These are phyloP conservation scores for Eriosoma lanigerum DNA, from an alignment of 1,140 invertebrate species.

Conservation along the genomic window DNA sequence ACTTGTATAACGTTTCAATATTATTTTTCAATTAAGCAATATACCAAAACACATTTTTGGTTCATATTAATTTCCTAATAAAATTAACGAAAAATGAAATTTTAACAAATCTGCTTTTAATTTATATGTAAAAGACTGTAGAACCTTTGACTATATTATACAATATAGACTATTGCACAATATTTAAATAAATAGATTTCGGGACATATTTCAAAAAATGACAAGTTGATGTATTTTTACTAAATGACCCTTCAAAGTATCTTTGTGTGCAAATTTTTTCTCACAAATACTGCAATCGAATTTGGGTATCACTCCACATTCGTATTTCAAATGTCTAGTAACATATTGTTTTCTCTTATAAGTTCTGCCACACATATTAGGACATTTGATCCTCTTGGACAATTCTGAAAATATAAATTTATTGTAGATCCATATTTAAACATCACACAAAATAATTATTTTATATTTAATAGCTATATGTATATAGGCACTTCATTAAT, in stretches of 20 bases:
- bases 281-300: constrained; percentile 61
- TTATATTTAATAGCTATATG: no score
- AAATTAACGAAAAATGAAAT: no score
- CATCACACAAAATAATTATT: not conserved
- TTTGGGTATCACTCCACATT: constrained; percentile 59
- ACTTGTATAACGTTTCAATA: no score
- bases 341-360: constrained; percentile 58
- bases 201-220: not conserved
- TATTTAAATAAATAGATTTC: no score
- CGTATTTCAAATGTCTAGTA: constrained; percentile 56
- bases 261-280: constrained; percentile 39
- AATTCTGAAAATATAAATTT: constrained; percentile 3
- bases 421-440: not conserved
- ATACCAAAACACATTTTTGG: no score
- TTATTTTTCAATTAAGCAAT: no score
- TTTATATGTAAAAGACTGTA: no score
- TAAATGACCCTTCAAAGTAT: constrained; percentile 9
- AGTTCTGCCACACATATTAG: constrained; percentile 28
- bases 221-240: constrained; percentile 23
- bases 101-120: no score
- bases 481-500: no score
- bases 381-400: constrained; percentile 13
- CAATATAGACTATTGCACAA: no score
- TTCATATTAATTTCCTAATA: no score
- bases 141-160: no score